These are phyloP conservation scores for Lasiurus cinereus DNA, from an alignment of 2,113 vertebrate species.

Conservation along the genomic window DNA sequence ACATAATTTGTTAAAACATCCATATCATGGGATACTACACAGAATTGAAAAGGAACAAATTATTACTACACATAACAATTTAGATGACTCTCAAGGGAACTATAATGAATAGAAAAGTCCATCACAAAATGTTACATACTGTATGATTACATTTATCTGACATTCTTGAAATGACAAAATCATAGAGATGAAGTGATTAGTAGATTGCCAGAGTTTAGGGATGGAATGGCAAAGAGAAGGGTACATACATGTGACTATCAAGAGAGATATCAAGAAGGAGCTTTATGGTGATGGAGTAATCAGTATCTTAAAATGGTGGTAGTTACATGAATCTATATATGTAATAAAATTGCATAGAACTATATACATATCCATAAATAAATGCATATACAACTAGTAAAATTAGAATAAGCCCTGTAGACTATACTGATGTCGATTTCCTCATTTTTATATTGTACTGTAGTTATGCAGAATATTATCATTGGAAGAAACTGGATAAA, in stretches of 20 bases:
- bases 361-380: background rate
- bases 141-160: background rate
- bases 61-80: background rate
- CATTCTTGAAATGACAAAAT: conserved; percentile 26
- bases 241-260: background rate
- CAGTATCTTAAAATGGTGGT: background rate
- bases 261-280: background rate
- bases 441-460: background rate
- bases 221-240: background rate
- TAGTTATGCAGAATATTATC: background rate
- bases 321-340: background rate
- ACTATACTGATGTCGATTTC: background rate
- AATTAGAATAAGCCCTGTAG: background rate
- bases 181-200: background rate
- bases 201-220: background rate
- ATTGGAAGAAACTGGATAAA: background rate
- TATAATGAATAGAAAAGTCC: background rate
- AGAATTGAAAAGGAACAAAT: background rate
- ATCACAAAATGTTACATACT: background rate
- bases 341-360: background rate
- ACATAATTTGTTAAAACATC: background rate
- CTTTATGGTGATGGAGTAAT: background rate
- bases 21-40: background rate
- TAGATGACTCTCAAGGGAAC: background rate
- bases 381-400: background rate